Percentiles rank a stretch among this genome's conserved stretches.
These are phyloP conservation scores for Drosophila atroscutellata DNA, from an alignment of 2,888 invertebrate genomes.

Conservation along the genomic window DNA sequence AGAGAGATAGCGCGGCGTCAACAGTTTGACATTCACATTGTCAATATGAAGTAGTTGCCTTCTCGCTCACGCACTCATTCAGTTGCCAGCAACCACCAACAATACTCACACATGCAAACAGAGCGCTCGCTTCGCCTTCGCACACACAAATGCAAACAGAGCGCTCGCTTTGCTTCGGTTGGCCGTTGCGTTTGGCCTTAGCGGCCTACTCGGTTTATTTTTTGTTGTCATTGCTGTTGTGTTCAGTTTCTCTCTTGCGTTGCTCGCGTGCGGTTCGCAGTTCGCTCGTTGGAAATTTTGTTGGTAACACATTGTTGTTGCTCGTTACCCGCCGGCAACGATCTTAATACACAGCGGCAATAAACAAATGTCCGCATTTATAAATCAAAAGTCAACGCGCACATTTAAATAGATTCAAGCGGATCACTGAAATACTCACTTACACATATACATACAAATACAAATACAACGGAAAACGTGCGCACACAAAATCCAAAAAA, in stretches of 20 bases:
- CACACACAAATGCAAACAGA: constrained; percentile 20
- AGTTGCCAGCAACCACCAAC: constrained; percentile 48
- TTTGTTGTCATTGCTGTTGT: constrained; percentile 25
- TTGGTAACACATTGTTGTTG: constrained; percentile 11
- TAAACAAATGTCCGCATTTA: constrained; percentile 63
- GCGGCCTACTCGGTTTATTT: constrained; percentile 26
- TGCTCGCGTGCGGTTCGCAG: constrained; percentile 69
- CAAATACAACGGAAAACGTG: constrained; percentile 52
- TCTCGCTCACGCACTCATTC: constrained; percentile 43
- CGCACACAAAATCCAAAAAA: constrained; percentile 25
- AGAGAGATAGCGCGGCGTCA: constrained; percentile 6
- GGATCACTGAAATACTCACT: constrained; percentile 41
- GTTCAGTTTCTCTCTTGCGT: constrained; percentile 62
- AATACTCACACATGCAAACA: constrained; percentile 6
- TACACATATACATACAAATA: constrained; percentile 17
- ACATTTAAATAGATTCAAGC: constrained; percentile 41
- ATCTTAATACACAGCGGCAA: constrained; percentile 35
- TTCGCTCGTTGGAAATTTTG: constrained; percentile 16
- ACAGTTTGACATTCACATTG: constrained; percentile 40
- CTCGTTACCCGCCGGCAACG: constrained; percentile 47
- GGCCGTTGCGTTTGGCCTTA: constrained; percentile 60
- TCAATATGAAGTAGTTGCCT: constrained; percentile 19
- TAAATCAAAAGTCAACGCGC: constrained; percentile 57
- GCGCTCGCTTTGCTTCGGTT: constrained; percentile 53
- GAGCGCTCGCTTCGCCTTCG: constrained; percentile 30